A percentile compares a stretch with the other conserved stretches of the same genome.
Evolutionary conservation across 2,113 vertebrate genomes (phyloP).

Genomic region (Pontoporia blainvillei): DNA sequence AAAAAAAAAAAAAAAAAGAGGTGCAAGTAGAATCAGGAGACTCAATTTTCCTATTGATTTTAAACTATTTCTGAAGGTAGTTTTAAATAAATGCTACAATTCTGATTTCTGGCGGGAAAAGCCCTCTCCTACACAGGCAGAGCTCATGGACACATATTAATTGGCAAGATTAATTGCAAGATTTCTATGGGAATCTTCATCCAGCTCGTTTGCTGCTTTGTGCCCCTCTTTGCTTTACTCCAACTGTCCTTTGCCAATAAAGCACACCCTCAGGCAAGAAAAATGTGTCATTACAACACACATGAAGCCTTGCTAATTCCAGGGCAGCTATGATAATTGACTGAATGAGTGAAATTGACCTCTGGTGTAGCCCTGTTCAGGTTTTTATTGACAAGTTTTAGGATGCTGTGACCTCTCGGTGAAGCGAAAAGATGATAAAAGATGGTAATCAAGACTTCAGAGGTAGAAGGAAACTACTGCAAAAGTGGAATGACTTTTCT

Average conservation of each 20-base stretch:
- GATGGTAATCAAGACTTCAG: not conserved
- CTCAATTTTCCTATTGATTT: not conserved
- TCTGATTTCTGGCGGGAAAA: not conserved
- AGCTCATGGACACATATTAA: not conserved
- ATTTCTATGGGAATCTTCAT: not conserved
- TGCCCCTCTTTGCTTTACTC: not conserved
- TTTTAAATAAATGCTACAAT: not conserved
- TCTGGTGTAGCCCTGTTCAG: not conserved
- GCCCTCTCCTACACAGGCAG: not conserved
- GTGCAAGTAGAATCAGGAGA: not conserved
- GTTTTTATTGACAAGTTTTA: not conserved
- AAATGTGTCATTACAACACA: not conserved
- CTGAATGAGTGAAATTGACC: not conserved
- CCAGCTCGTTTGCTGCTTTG: not conserved
- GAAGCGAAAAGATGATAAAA: not conserved
- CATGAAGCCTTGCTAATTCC: not conserved
- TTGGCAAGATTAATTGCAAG: not conserved
- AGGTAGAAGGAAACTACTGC: not conserved
- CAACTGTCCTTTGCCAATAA: not conserved
- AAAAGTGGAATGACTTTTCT: not conserved
- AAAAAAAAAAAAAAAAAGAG: not conserved
- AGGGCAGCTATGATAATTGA: not conserved
- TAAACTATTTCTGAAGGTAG: not conserved
- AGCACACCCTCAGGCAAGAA: not conserved
- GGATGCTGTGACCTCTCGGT: not conserved